Evolutionary conservation across 1,140 invertebrate species (phyloP).

Genomic region (Triops cancriformis): DNA sequence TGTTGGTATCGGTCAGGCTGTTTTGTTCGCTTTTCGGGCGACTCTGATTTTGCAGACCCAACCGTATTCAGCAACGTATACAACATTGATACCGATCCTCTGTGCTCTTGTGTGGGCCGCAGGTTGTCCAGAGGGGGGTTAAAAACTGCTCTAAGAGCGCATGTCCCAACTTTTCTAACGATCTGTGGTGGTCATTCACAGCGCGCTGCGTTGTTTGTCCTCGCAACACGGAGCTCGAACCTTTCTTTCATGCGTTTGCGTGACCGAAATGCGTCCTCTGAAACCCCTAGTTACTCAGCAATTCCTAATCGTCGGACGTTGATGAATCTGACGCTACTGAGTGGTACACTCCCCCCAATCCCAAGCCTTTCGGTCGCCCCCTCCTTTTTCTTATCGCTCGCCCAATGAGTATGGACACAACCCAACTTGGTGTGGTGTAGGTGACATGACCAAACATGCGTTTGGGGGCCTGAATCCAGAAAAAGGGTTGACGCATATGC

Average conservation of each 20-base stretch:
- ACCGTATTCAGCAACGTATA: not conserved
- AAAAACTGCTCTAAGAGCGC: not conserved
- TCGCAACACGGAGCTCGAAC: not conserved
- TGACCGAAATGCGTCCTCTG: not conserved
- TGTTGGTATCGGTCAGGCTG: not conserved
- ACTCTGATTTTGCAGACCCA: not conserved
- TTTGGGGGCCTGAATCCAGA: not conserved
- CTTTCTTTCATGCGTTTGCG: not conserved
- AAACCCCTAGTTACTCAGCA: not conserved
- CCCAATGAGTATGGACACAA: not conserved
- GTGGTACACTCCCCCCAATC: not conserved
- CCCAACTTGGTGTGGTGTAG: not conserved
- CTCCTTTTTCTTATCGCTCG: not conserved
- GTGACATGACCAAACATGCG: not conserved
- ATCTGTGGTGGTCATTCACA: constrained; percentile 4
- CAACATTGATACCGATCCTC: not conserved
- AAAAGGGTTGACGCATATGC: not conserved
- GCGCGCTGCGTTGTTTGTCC: not conserved
- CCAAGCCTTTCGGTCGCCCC: not conserved
- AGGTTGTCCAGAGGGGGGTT: constrained; percentile 2
- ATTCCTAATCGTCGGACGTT: not conserved
- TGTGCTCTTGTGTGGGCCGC: not conserved
- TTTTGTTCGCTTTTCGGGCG: not conserved
- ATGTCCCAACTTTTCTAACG: constrained; percentile 3
- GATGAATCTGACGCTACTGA: not conserved